A percentile compares a stretch with the other conserved stretches of the same genome.
phyloP scores from a whole-genome alignment of 2,888 invertebrate genomes.

The Nysson spinosus region DNA sequence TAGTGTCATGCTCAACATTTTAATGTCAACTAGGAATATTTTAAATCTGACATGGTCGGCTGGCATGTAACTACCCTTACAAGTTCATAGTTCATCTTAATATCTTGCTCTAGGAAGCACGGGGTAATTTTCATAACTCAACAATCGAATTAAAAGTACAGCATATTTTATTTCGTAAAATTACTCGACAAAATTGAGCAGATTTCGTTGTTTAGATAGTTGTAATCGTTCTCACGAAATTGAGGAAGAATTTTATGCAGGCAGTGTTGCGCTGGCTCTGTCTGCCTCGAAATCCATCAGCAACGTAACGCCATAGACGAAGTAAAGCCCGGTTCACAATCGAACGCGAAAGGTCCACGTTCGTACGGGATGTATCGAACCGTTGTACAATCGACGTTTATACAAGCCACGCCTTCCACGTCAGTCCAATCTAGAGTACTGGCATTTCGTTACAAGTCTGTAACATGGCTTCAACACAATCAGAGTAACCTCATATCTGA shows the following conservation, averaged over 20 bases:
- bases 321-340: constrained; percentile 4
- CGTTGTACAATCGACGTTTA: constrained; percentile 13
- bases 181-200: too few species aligned
- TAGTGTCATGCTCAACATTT: too few species aligned
- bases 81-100: too few species aligned
- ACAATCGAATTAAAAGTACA: too few species aligned
- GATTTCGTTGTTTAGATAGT: too few species aligned
- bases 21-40: too few species aligned
- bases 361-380: constrained; percentile 7
- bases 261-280: constrained; percentile 1
- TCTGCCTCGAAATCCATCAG: neutral
- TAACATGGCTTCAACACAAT: constrained; percentile 5
- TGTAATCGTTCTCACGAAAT: neutral
- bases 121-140: too few species aligned
- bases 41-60: too few species aligned
- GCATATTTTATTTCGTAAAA: too few species aligned
- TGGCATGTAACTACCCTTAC: too few species aligned
- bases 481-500: neutral
- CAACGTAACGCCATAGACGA: neutral
- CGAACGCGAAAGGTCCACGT: too few species aligned
- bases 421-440: constrained; percentile 9
- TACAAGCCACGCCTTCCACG: constrained; percentile 27
- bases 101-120: too few species aligned
- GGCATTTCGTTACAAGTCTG: constrained; percentile 11
- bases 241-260: neutral